These are phyloP conservation scores for Nemopilema nomurai DNA, from an alignment of 30 jellyfish, hydroid and myxozoan species.

Conservation along the genomic window DNA sequence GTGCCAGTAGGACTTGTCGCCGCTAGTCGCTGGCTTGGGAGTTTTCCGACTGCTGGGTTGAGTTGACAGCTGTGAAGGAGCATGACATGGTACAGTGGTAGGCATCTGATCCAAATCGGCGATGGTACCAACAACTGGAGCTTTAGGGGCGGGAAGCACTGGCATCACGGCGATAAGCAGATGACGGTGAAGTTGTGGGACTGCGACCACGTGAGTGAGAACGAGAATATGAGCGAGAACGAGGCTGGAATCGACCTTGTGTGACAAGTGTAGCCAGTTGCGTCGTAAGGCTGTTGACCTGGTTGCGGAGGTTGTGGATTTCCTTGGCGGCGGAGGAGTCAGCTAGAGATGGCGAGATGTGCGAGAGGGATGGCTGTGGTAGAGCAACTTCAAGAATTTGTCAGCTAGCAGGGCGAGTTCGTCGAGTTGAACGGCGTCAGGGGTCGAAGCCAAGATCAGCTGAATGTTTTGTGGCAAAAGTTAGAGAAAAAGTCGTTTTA, in stretches of 20 bases:
- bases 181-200: background rate
- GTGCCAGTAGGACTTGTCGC: conserved; percentile 42
- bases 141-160: background rate
- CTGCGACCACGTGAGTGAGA: conserved; percentile 4
- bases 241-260: background rate
- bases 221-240: background rate
- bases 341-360: background rate
- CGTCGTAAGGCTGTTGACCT: background rate
- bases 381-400: conserved; percentile 27
- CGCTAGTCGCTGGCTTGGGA: conserved; percentile 34
- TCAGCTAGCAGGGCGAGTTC: conserved; percentile 34
- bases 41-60: conserved; percentile 31
- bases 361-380: conserved; percentile 6
- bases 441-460: conserved; percentile 35
- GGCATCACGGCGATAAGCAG: background rate
- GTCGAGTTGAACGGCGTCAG: conserved; percentile 7
- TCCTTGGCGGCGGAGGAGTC: conserved; percentile 14
- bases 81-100: conserved; percentile 12
- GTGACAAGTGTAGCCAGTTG: conserved; percentile 4
- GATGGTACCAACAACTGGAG: conserved; percentile 35
- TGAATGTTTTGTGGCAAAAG: conserved; percentile 30
- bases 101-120: conserved; percentile 9
- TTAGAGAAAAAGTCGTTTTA: conserved; percentile 23
- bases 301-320: conserved; percentile 15
- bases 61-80: conserved; percentile 13